These are phyloP conservation scores for Cosmia pyralina DNA, from an alignment of 2,888 invertebrate species.

Conservation along the genomic window DNA sequence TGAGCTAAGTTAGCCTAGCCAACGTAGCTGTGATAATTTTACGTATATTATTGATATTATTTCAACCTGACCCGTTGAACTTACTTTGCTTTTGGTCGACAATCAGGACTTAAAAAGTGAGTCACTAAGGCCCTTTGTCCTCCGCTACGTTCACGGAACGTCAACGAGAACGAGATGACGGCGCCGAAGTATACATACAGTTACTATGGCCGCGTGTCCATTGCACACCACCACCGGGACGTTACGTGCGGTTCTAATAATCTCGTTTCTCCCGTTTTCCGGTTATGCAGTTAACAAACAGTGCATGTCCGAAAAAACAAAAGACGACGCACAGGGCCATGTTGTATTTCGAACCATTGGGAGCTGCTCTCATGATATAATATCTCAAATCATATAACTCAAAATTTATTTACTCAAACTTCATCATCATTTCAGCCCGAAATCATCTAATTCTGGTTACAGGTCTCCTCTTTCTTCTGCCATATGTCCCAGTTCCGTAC, in stretches of 20 bases:
- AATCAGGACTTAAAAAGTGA: neutral
- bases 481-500: neutral
- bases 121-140: neutral
- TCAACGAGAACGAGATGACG: too few species aligned
- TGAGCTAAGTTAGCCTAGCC: neutral
- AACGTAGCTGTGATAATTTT: neutral
- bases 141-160: too few species aligned
- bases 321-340: too few species aligned
- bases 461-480: neutral
- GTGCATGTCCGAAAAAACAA: neutral
- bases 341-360: neutral
- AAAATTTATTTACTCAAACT: neutral
- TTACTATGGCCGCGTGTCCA: too few species aligned
- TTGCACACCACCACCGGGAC: too few species aligned
- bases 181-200: too few species aligned
- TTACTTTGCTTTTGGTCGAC: neutral
- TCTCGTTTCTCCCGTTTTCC: too few species aligned
- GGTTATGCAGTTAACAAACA: too few species aligned
- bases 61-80: neutral
- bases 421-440: neutral
- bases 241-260: too few species aligned
- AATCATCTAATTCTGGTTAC: neutral
- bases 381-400: too few species aligned
- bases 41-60: too few species aligned
- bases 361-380: neutral